These are phyloP conservation scores for Pseudorasbora parva DNA, from an alignment of 2,113 vertebrate genomes.

Conservation along the genomic window DNA sequence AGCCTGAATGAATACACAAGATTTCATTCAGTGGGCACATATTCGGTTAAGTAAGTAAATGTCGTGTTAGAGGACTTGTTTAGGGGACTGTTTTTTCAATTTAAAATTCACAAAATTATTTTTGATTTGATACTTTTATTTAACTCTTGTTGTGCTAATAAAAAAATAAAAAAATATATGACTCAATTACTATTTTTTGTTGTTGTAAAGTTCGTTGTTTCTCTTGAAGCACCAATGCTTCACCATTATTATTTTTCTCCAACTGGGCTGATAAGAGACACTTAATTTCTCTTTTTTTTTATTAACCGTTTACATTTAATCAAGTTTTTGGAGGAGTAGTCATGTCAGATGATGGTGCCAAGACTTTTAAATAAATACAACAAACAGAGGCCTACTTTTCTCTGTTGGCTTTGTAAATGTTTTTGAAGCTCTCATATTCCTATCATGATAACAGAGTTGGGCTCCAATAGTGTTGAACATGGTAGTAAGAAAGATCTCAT, in stretches of 20 bases:
- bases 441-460: background rate
- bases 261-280: background rate
- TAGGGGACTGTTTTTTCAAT: background rate
- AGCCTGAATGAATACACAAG: conserved; percentile 16
- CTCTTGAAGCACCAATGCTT: background rate
- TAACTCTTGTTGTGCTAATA: too few species aligned
- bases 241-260: background rate
- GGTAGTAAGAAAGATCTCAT: conserved; percentile 5
- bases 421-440: background rate
- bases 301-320: background rate
- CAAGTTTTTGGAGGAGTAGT: background rate
- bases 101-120: too few species aligned
- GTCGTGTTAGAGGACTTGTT: background rate
- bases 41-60: conserved; percentile 24
- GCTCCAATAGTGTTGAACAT: background rate
- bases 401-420: background rate
- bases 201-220: background rate
- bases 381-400: background rate
- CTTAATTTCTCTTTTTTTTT: background rate
- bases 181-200: too few species aligned
- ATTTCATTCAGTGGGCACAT: background rate
- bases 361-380: background rate
- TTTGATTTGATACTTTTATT: too few species aligned
- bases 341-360: background rate
- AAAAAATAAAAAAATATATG: too few species aligned